Conservation (phyloP, 2,888 invertebrate species). For the Strigamia maritima region DNA sequence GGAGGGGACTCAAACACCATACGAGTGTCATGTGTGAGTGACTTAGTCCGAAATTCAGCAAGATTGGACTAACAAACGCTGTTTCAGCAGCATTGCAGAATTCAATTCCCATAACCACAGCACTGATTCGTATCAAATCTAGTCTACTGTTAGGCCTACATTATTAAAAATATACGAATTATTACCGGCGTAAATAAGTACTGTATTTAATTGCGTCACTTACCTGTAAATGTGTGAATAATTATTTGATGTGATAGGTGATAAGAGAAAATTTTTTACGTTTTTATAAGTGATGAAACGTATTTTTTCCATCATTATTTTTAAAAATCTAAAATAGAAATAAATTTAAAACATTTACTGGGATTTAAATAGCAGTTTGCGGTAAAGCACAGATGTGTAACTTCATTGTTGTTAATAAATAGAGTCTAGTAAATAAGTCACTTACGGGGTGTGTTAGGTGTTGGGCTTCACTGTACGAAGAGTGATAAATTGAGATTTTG, state of each 20-base stretch:
- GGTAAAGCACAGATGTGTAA: too few relatives aligned
- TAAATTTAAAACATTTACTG: too few relatives aligned
- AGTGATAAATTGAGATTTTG: too few relatives aligned
- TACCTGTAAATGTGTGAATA: background rate
- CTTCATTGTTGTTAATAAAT: too few relatives aligned
- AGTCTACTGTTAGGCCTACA: slow-evolving; percentile 70
- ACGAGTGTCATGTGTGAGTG: slow-evolving; percentile 92
- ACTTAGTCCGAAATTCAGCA: slow-evolving; percentile 83
- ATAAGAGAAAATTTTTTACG: background rate
- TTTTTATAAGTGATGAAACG: too few relatives aligned
- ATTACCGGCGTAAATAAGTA: too few relatives aligned
- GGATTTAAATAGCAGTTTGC: too few relatives aligned
- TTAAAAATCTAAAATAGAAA: too few relatives aligned
- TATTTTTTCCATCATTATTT: too few relatives aligned
- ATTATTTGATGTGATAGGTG: background rate
- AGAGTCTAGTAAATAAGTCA: too few relatives aligned
- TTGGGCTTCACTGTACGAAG: too few relatives aligned
- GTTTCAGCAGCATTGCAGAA: slow-evolving; percentile 97
- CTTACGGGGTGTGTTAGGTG: too few relatives aligned
- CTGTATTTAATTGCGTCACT: background rate
- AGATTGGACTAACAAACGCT: slow-evolving; percentile 91
- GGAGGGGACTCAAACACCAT: slow-evolving; percentile 89
- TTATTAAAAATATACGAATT: background rate
- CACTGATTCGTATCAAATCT: slow-evolving; percentile 81
- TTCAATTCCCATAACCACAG: slow-evolving; percentile 95